Evolutionary conservation across 2,113 vertebrate species (phyloP), one percentile per base, ranked within the genome.

Genomic region (Vidua macroura): DNA sequence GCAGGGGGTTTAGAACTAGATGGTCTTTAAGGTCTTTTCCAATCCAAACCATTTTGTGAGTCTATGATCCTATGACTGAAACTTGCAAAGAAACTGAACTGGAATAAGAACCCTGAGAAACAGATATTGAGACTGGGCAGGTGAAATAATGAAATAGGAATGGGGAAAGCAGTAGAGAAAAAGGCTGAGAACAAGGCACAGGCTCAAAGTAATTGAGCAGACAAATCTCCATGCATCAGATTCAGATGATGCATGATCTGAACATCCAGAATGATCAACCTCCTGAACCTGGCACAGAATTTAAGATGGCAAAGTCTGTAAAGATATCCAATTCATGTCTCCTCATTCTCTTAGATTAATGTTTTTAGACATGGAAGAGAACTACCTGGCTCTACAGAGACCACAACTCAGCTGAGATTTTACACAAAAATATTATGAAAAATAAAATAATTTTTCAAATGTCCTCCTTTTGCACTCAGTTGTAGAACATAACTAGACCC

Each of bases 141-240:
- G 11, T 44, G 6, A 79, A 53, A 31, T 33, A 78, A 78, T 33
- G 15, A 72, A 76, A 68, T 12, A 33, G 8, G 9, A 90, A 66
- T 23, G 21, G 6, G 49, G 14, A 72, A 82, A 14, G 9, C 1
- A 1, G 7, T 7, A 63, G 41, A 64, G 9, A 46, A 62, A 76
- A 79, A 53, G 15, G 2, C 24, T 39, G 28, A 75, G 17, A 68
- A 74, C 18, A 86, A 79, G 33, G 15, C 20, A 52, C 4, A 63
- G 14, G 35, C 31, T 44, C 25, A 68, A 25, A 46, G 4, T 31
- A 18, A 67, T 3, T 0, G 0, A 76, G 39, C 28, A 73, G 70
- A 3, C 20, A 85, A 87, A 33, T 20, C 31, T 43, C 24, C 1
- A 0, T 22, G 52, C 20, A 83, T 35, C 7, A 49, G 25, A 8